Percentiles rank a stretch among this genome's conserved stretches.
These are phyloP conservation scores for Silvanus unidentatus DNA, from an alignment of 2,888 invertebrate species.

Conservation along the genomic window DNA sequence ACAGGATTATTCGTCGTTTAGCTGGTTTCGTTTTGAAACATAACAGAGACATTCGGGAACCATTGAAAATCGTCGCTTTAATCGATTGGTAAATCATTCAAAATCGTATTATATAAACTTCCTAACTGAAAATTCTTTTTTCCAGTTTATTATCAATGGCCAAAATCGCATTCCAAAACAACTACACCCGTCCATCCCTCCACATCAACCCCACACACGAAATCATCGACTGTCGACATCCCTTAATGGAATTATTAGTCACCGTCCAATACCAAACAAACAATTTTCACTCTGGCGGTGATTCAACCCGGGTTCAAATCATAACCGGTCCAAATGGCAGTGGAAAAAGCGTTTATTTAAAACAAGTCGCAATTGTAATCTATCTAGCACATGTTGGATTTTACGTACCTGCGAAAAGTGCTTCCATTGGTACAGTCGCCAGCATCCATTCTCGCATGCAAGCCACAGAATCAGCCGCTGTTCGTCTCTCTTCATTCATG, in stretches of 20 bases:
- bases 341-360: conserved; percentile 89
- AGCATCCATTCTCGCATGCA: conserved; percentile 73
- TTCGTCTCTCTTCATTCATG: conserved; percentile 79
- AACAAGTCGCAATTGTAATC: conserved; percentile 72
- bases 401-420: conserved; percentile 76
- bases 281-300: conserved; percentile 55
- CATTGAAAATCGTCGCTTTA: conserved; percentile 34
- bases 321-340: conserved; percentile 87
- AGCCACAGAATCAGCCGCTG: conserved; percentile 68
- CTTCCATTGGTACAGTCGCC: conserved; percentile 64
- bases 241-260: conserved; percentile 62
- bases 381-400: conserved; percentile 86
- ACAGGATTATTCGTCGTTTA: conserved; percentile 57
- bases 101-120: not conserved
- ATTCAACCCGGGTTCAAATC: conserved; percentile 61
- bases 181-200: conserved; percentile 40
- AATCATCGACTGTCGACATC: conserved; percentile 59
- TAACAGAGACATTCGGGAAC: conserved; percentile 37
- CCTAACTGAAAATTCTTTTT: conserved; percentile 2
- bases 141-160: conserved; percentile 44
- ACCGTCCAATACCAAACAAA: conserved; percentile 68
- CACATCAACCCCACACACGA: conserved; percentile 36
- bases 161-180: conserved; percentile 36
- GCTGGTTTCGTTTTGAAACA: conserved; percentile 37
- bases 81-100: conserved; percentile 37